Percentiles rank a stretch among this genome's conserved stretches.
phyloP scores from a whole-genome alignment of 2,888 invertebrate species.

The Spodoptera exigua region DNA sequence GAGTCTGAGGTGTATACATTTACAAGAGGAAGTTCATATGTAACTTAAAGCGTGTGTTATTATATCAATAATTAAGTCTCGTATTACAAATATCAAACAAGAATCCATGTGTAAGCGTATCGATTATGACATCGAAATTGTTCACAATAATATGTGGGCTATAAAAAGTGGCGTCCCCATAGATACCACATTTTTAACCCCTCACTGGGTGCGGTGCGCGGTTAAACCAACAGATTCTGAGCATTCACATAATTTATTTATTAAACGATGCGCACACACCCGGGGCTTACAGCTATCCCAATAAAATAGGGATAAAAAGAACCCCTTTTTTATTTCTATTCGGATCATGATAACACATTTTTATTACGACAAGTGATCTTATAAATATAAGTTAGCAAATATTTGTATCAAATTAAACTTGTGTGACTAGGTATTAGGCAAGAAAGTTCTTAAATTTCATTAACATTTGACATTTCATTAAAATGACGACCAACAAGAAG shows the following conservation, averaged over 20 bases:
- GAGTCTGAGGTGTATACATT: no score
- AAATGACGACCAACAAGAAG: neutral
- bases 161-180: constrained; percentile 42
- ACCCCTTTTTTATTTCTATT: constrained; percentile 61
- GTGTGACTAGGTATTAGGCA: no score
- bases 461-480: neutral
- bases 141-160: neutral
- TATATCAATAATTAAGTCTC: neutral
- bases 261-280: constrained; percentile 74
- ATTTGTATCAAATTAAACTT: no score
- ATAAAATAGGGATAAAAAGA: constrained; percentile 68
- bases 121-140: constrained; percentile 22
- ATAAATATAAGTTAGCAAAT: no score
- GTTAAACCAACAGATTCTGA: constrained; percentile 64
- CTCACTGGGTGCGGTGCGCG: constrained; percentile 68
- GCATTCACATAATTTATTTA: constrained; percentile 82
- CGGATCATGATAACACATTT: constrained; percentile 11
- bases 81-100: no score
- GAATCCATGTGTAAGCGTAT: neutral
- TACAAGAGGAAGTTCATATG: no score
- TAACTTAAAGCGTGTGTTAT: no score
- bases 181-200: constrained; percentile 73
- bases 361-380: constrained; percentile 5
- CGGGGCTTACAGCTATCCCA: constrained; percentile 67
- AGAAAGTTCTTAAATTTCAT: no score